Evolutionary conservation across 2,888 invertebrate genomes (phyloP).

Genomic region (Corythucha ciliata): DNA sequence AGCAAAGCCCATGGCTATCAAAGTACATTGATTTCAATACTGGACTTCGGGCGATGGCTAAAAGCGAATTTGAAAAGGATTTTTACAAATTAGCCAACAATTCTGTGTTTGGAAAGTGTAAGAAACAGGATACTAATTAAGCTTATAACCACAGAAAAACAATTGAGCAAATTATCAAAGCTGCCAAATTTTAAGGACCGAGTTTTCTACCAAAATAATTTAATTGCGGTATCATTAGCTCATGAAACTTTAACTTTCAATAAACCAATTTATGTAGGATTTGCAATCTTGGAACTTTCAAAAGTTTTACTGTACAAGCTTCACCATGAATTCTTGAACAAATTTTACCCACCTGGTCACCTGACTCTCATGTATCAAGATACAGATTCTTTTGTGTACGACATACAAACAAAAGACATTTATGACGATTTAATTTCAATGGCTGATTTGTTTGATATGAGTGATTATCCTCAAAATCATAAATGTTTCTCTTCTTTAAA

Average conservation of each 20-base stretch:
- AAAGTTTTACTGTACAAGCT: constrained; percentile 4
- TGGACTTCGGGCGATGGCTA: constrained; percentile 2
- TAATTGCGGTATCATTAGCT: background rate
- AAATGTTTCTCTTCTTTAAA: constrained; percentile 15
- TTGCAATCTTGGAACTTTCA: constrained; percentile 4
- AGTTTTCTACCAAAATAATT: background rate
- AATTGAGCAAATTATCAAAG: too few relatives aligned
- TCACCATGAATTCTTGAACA: background rate
- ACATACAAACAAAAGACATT: background rate
- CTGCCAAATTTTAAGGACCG: constrained; percentile 12
- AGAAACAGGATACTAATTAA: too few relatives aligned
- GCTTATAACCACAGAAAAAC: too few relatives aligned
- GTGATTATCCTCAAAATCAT: constrained; percentile 15
- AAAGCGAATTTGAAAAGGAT: constrained; percentile 4
- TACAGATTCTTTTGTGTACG: background rate
- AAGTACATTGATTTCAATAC: constrained; percentile 15
- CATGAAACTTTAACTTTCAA: background rate
- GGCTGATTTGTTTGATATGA: background rate
- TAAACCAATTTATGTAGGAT: background rate
- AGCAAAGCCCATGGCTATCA: constrained; percentile 14
- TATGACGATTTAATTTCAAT: background rate
- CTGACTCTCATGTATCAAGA: background rate
- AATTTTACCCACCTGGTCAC: too few relatives aligned
- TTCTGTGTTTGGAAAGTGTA: background rate
- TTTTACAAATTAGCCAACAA: constrained; percentile 4